Conservation (phyloP, 37 sponge, comb jelly and placozoan species). For the Tethya wilhelma region DNA sequence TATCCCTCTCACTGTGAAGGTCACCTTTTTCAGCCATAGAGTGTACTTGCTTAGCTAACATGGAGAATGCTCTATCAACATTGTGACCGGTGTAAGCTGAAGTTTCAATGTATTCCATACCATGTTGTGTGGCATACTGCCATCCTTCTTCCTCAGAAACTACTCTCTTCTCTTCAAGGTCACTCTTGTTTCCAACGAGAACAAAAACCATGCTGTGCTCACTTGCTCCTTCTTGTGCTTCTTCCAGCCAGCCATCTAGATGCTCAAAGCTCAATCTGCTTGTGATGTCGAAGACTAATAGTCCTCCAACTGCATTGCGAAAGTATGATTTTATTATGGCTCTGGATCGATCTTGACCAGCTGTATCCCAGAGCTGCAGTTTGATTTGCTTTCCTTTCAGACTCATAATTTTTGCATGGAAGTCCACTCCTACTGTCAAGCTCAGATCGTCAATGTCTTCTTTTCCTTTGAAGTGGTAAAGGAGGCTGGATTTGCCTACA, state of each 20-base stretch:
- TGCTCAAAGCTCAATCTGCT: slow-evolving; percentile 28
- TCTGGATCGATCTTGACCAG: slow-evolving; percentile 70
- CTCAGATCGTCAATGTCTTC: slow-evolving; percentile 12
- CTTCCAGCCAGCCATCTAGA: slow-evolving; percentile 55
- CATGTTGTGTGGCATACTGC: slow-evolving; percentile 29
- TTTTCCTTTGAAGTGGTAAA: slow-evolving; percentile 47
- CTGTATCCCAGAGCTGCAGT: slow-evolving; percentile 80
- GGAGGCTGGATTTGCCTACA: slow-evolving; percentile 67
- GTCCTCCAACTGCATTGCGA: slow-evolving; percentile 56
- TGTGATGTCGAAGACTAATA: slow-evolving; percentile 69
- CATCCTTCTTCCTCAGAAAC: slow-evolving; percentile 51
- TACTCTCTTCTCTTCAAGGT: slow-evolving; percentile 22
- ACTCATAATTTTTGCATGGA: slow-evolving; percentile 50
- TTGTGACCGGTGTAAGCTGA: slow-evolving; percentile 49
- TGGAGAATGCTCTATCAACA: neutral
- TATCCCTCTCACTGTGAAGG: no score
- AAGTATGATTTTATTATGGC: slow-evolving; percentile 68
- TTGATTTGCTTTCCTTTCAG: slow-evolving; percentile 38
- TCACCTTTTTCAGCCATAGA: neutral
- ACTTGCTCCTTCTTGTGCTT: slow-evolving; percentile 30
- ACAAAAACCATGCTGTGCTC: slow-evolving; percentile 45
- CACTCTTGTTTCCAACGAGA: slow-evolving; percentile 61
- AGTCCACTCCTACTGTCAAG: slow-evolving; percentile 68
- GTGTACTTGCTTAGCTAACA: neutral
- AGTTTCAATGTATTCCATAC: slow-evolving; percentile 57